Evolutionary conservation across 2,797 vertebrate genomes (phyloP).

Genomic region (Ctenochaetus hawaiiensis): DNA sequence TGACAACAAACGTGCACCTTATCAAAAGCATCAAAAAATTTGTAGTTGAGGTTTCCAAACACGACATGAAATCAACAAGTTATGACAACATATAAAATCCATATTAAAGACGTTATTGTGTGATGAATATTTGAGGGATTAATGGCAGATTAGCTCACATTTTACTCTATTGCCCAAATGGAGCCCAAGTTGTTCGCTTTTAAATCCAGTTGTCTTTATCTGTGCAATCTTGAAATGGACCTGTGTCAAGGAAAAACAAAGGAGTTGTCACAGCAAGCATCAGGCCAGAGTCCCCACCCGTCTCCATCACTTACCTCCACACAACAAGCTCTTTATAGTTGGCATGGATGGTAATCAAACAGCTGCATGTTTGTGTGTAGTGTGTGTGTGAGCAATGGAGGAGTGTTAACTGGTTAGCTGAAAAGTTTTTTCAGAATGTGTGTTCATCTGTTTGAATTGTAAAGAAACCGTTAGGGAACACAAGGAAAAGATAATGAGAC

Average conservation of each 20-base stretch:
- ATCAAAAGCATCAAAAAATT: background rate
- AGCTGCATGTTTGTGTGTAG: slow-evolving; percentile 64
- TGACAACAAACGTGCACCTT: slow-evolving; percentile 33
- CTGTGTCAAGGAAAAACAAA: slow-evolving; percentile 53
- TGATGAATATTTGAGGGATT: background rate
- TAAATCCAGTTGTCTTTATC: slow-evolving; percentile 21
- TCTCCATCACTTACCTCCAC: slow-evolving; percentile 47
- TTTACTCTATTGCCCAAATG: background rate
- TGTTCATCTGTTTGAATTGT: background rate
- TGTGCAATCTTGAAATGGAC: background rate
- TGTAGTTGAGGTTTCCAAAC: fast-evolving
- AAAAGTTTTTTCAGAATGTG: slow-evolving; percentile 26
- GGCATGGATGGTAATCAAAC: slow-evolving; percentile 55
- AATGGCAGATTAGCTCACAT: background rate
- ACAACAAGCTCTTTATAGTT: slow-evolving; percentile 80
- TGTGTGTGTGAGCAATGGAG: background rate
- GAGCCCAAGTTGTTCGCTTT: background rate
- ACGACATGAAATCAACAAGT: background rate
- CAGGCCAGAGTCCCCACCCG: slow-evolving; percentile 33
- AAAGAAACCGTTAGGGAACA: background rate
- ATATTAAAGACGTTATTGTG: background rate
- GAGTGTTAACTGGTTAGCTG: slow-evolving; percentile 15
- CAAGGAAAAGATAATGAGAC: too few relatives aligned
- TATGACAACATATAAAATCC: background rate
- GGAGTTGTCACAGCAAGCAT: slow-evolving; percentile 43